phyloP scores from a whole-genome alignment of 2,113 vertebrate species.

The Glaucomys volans region DNA sequence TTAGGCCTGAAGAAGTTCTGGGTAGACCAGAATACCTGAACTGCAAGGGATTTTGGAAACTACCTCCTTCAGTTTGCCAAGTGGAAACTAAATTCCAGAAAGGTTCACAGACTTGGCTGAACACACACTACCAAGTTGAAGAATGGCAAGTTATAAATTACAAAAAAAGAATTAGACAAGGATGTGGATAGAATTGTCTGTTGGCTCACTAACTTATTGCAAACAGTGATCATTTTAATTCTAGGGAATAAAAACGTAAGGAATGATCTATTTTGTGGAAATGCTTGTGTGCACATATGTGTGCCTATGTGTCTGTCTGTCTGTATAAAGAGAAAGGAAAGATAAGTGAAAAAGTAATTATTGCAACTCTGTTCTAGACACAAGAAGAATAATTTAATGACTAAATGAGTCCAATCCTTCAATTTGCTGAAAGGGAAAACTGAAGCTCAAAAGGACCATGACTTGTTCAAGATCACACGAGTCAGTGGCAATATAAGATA shows the following conservation, averaged over 20 bases:
- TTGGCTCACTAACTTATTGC: background rate
- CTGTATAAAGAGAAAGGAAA: background rate
- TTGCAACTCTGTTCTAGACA: background rate
- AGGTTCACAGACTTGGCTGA: background rate
- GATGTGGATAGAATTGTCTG: conserved; percentile 8
- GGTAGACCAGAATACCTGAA: background rate
- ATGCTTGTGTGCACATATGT: background rate
- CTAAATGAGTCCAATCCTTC: background rate
- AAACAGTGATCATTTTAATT: background rate
- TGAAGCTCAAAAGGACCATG: background rate
- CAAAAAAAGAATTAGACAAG: background rate
- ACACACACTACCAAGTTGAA: background rate
- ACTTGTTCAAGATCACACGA: background rate
- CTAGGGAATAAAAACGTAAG: background rate
- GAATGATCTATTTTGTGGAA: conserved; percentile 35
- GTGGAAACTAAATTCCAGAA: background rate
- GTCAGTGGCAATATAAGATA: background rate
- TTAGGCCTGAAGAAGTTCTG: background rate
- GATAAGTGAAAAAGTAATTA: conserved; percentile 16
- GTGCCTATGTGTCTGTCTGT: background rate
- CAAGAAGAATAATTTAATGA: background rate
- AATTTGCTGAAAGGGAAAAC: background rate
- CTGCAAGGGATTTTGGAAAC: background rate
- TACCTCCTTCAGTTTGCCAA: background rate
- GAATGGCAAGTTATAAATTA: conserved; percentile 32